These are phyloP conservation scores for Drosophila meridiana DNA, from an alignment of 2,888 invertebrate species.

Conservation along the genomic window DNA sequence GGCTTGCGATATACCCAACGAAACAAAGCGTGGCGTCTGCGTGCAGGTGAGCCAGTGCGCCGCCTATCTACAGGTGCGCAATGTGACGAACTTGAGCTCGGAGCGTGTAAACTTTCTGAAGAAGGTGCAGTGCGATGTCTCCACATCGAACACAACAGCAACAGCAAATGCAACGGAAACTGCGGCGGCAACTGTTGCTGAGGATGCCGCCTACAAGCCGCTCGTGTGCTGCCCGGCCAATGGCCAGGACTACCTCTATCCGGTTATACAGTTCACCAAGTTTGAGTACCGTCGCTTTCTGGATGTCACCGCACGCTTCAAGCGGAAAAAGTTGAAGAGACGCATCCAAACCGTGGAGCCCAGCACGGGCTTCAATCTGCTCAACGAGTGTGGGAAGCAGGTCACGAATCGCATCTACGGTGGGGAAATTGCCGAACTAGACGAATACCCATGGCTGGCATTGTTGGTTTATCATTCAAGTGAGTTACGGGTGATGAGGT, in stretches of 20 bases:
- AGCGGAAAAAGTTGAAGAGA: constrained; percentile 82
- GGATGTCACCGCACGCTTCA: constrained; percentile 74
- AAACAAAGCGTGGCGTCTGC: constrained; percentile 81
- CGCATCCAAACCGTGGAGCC: constrained; percentile 83
- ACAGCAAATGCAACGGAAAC: neutral
- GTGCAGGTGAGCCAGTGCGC: constrained; percentile 74
- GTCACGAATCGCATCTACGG: constrained; percentile 88
- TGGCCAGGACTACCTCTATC: constrained; percentile 79
- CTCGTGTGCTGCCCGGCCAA: constrained; percentile 83
- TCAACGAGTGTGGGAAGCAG: constrained; percentile 86
- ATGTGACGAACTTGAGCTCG: constrained; percentile 75
- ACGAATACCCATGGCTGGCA: constrained; percentile 89
- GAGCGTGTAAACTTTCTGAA: constrained; percentile 83
- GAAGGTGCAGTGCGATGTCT: constrained; percentile 81
- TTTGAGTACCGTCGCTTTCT: constrained; percentile 74
- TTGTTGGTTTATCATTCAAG: constrained; percentile 87
- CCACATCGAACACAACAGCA: constrained; percentile 27
- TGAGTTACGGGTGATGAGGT: constrained; percentile 66
- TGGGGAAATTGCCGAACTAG: constrained; percentile 87
- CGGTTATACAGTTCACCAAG: constrained; percentile 79
- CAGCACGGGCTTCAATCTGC: constrained; percentile 73
- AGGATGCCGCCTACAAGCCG: constrained; percentile 45
- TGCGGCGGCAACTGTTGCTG: neutral
- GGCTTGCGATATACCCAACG: constrained; percentile 84
- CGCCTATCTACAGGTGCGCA: constrained; percentile 82